Base-by-base conservation (phyloP, 2,113 vertebrate genomes). In the Oxygymnocypris stewartii region DNA sequence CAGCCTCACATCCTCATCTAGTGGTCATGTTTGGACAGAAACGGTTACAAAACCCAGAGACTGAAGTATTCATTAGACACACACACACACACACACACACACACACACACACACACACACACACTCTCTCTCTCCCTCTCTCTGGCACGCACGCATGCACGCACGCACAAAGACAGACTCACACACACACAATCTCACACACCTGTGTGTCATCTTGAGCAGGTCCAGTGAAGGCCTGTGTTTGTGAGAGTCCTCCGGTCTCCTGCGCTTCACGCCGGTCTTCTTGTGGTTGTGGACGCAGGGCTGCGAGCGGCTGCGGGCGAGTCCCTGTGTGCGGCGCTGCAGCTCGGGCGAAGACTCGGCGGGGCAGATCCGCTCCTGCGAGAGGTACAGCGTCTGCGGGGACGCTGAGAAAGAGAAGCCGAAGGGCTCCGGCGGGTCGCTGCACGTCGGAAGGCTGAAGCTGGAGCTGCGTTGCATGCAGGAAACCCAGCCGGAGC, bases 181-280 rank as follows among this genome's bases (percentile, higher is more conserved):
- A 10, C 61, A 28, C 6, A 59, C 57, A 59, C 57, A 59, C 20
- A 65, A 2, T 16, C 28, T 2, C 71, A 42, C 71, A 6, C 82
- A 99, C 98, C 97, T 98, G 97, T 0, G n/a, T n/a, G 97, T 98
- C 98, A 99, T 99, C 94, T 99, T 99, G 89, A 96, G 97, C 23
- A 99, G 95, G 93, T 99, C 97, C 84, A 99, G 90, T 1, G 98
- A 99, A 61, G 98, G 98, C 91, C 98, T 94, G 84, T 96, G 96
- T 91, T 97, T 97, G 88, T 95, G 95, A 0, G 89, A 67, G 79
- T 98, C 97, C 0, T 95, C 96, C 0, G 96, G 97, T 85, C 98
- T 93, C 74, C 98, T 93, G 9, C 98, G 94, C 87, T 99, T 99
- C 85, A 99, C 84, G 0, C 97, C 97, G 0, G 95, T 95, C 90